Percentiles rank a stretch among this genome's conserved stretches.
Evolutionary conservation across 2,888 invertebrate genomes (phyloP).

Genomic region (Smittia aterrima): DNA sequence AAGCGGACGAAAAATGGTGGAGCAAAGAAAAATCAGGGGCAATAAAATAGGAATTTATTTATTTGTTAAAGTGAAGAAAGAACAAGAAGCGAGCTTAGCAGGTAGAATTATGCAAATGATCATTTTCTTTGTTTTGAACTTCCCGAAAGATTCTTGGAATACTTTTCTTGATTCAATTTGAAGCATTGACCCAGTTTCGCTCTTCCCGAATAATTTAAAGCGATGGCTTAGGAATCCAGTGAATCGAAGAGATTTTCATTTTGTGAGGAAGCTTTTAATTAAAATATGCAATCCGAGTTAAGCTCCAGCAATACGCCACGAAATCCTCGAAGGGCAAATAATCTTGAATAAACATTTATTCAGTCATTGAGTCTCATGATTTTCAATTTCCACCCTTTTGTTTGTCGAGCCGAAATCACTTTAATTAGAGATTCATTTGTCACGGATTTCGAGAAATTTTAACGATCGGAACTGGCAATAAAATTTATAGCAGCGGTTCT

Average conservation of each 20-base stretch:
- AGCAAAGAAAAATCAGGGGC: neutral
- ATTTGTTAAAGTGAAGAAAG: neutral
- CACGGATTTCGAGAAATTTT: too few species aligned
- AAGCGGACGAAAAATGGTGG: neutral
- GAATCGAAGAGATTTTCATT: neutral
- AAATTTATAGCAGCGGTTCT: too few species aligned
- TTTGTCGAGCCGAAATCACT: neutral
- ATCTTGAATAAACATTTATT: neutral
- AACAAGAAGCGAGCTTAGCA: neutral
- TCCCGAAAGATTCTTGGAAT: neutral
- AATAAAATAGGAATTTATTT: neutral
- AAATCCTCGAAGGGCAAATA: neutral
- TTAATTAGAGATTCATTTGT: neutral
- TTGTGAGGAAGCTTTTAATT: neutral
- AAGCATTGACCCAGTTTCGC: neutral
- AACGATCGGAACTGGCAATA: too few species aligned
- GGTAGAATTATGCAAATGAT: constrained; percentile 7
- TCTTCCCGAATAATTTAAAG: neutral
- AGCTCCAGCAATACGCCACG: neutral
- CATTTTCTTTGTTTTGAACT: constrained; percentile 7
- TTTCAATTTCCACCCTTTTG: neutral
- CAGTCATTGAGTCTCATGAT: neutral
- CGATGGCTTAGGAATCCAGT: too few species aligned
- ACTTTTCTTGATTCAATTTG: neutral
- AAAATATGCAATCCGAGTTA: neutral